Evolutionary conservation across 2,797 vertebrate species (phyloP), one percentile per base, ranked within the genome.

Genomic region (Cheirogaleus major): DNA sequence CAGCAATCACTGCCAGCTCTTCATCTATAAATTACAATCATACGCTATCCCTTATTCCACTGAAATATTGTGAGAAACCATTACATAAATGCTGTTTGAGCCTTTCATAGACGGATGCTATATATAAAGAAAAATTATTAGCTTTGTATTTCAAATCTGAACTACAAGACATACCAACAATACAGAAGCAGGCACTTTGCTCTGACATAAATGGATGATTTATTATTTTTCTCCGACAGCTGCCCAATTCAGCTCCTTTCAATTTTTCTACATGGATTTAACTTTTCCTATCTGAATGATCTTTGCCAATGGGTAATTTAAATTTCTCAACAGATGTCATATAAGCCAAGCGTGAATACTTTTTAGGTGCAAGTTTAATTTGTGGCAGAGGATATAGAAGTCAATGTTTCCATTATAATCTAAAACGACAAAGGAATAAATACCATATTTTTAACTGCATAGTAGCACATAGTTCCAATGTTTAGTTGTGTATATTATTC

Each of bases 351-450:
- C 32, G 30, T 81, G 70, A 95, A 72, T 83, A 95, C 81, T 97
- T 96, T 98, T 95, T 97, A 98, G 95, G 96, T 98, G 93, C 79
- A 90, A 98, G 96, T 98, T 98, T 96, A 97, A 98, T 98, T 97
- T 97, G 93, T 97, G 93, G 63, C 95, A 65, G 48, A 96, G 89
- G 93, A 97, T 95, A 97, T 89, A 97, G 94, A 98, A 97, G 81
- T 95, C 91, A 97, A 96, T 96, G 96, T 82, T 98, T 98, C 97
- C 90, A 94, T 70, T 97, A 87, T 75, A 55, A 69, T 95, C 83
- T 97, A 94, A 98, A 98, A 98, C 94, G 48, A 96, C 96, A 93
- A 98, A 97, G 81, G 90, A 98, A 95, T 96, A 27, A 65, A 69
- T 94, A 95, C 41, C 75, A 18, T 96, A 75, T 17, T 32, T 97